Conservation (phyloP, 2,888 invertebrate genomes). For the Harpalus rubripes region DNA sequence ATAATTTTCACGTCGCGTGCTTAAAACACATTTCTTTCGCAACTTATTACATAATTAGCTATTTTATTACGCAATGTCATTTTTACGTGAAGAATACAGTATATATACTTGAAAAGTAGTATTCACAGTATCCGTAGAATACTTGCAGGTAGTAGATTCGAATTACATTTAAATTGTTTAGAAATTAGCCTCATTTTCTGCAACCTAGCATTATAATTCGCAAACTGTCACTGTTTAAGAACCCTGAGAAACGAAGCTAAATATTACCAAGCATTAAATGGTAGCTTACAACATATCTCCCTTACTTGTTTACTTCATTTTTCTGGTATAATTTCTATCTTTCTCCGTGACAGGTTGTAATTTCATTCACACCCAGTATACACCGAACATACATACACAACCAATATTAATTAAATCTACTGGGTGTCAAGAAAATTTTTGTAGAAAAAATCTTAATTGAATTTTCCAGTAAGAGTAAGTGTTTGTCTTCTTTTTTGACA, state of each 20-base stretch:
- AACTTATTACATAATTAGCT: no score
- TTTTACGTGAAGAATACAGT: no score
- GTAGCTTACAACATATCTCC: background rate
- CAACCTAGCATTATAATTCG: background rate
- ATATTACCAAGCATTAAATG: background rate
- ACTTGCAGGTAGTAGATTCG: background rate
- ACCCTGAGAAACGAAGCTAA: background rate
- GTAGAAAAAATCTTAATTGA: no score
- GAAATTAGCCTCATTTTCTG: background rate
- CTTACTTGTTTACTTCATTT: background rate
- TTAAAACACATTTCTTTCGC: no score
- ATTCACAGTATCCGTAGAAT: no score
- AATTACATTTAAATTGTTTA: background rate
- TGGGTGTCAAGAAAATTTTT: no score
- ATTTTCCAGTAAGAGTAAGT: no score
- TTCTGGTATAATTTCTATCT: constrained; percentile 22
- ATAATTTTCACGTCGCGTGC: no score
- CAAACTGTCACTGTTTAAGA: background rate
- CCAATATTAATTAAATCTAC: no score
- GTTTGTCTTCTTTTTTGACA: no score
- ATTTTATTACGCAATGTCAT: no score
- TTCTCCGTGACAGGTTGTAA: constrained; percentile 31
- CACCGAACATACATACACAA: background rate
- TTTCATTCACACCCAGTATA: constrained; percentile 41
- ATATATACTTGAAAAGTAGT: no score